Evolutionary conservation across 2,797 vertebrate genomes (phyloP).

Genomic region (Echiichthys vipera): DNA sequence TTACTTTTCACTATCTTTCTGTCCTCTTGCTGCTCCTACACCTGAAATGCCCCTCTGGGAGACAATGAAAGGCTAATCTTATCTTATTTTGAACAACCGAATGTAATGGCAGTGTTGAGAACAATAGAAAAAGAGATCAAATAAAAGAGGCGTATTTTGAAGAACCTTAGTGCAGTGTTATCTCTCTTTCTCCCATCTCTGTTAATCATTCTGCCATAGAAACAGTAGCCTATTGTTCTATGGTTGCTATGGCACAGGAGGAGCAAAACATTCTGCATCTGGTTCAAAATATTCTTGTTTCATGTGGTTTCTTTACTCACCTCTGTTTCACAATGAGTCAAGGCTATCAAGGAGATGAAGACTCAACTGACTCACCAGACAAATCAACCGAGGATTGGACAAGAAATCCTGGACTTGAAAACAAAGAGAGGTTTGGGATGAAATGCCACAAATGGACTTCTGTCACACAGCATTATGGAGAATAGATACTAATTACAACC

Average conservation of each 20-base stretch:
- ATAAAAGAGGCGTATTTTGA: slow-evolving; percentile 19
- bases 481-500: neutral
- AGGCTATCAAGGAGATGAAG: slow-evolving; percentile 25
- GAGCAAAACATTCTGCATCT: slow-evolving; percentile 32
- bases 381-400: slow-evolving; percentile 29
- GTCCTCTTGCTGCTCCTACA: neutral
- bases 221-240: slow-evolving; percentile 19
- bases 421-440: slow-evolving; percentile 31
- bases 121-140: slow-evolving; percentile 27
- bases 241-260: slow-evolving; percentile 53
- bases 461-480: neutral
- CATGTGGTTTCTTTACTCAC: slow-evolving; percentile 24
- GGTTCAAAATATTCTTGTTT: slow-evolving; percentile 6
- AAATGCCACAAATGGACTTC: slow-evolving; percentile 19
- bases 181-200: neutral
- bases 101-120: slow-evolving; percentile 6
- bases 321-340: slow-evolving; percentile 22
- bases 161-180: neutral
- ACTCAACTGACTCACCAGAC: slow-evolving; percentile 20
- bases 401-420: slow-evolving; percentile 17
- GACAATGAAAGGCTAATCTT: slow-evolving; percentile 1
- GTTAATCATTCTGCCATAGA: slow-evolving; percentile 3
- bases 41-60: neutral
- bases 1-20: neutral
- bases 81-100: neutral